A percentile compares a stretch with the other conserved stretches of the same genome.
Conservation (phyloP, 2,888 invertebrate species). For the Standfussiana lucernea region DNA sequence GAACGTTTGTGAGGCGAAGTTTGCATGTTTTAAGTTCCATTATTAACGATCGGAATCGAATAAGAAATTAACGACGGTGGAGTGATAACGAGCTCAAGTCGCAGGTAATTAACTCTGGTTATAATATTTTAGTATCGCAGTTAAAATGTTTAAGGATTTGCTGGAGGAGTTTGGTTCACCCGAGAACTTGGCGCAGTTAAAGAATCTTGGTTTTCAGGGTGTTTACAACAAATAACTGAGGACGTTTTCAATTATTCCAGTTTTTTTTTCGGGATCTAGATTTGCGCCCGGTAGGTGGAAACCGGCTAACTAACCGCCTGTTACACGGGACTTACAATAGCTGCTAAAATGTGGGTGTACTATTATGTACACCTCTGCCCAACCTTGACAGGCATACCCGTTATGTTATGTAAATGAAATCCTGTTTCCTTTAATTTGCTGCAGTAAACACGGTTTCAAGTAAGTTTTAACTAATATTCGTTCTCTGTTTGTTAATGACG, state of each 20-base stretch:
- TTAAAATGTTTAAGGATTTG: slow-evolving; percentile 33
- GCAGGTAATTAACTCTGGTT: slow-evolving; percentile 13
- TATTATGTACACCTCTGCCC: too few relatives aligned
- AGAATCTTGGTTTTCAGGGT: slow-evolving; percentile 3
- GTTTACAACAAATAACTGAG: neutral
- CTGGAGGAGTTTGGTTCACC: neutral
- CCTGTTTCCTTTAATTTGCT: neutral
- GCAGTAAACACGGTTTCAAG: neutral
- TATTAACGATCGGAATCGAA: slow-evolving; percentile 37
- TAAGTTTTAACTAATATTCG: slow-evolving; percentile 10
- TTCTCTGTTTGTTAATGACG: slow-evolving; percentile 34
- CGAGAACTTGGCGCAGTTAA: slow-evolving; percentile 5
- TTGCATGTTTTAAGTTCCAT: slow-evolving; percentile 39
- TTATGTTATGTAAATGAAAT: neutral
- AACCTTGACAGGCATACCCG: too few relatives aligned
- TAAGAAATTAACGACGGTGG: slow-evolving; percentile 24
- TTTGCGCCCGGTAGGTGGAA: neutral
- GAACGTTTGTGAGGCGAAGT: slow-evolving; percentile 33
- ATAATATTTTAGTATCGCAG: slow-evolving; percentile 17
- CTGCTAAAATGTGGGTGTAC: neutral
- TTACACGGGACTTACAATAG: neutral
- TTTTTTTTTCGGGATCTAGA: neutral
- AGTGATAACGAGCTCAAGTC: slow-evolving; percentile 20
- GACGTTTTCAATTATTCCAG: neutral
- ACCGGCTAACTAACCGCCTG: neutral